Evolutionary conservation across 1,140 invertebrate species (phyloP).

Genomic region (Drosophila saltans): DNA sequence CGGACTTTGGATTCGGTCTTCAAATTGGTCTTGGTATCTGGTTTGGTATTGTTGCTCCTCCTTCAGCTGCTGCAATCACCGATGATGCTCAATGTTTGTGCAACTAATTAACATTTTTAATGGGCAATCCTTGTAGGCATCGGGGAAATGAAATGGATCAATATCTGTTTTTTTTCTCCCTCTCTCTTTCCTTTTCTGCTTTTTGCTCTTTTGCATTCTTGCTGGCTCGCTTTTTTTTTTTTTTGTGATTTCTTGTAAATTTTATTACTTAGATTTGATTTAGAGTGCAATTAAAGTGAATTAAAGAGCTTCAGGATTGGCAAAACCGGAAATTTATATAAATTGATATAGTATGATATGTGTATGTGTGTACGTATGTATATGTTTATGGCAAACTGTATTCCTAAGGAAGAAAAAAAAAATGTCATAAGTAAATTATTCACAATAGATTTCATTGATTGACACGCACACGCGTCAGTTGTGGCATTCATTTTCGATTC

Average conservation of each 20-base stretch:
- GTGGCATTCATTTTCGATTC: slow-evolving; percentile 61
- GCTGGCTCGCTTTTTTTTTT: neutral
- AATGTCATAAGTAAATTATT: slow-evolving; percentile 78
- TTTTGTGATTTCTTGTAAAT: neutral
- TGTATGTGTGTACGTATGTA: too few relatives aligned
- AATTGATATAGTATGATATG: too few relatives aligned
- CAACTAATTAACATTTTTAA: slow-evolving; percentile 82
- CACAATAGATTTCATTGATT: slow-evolving; percentile 74
- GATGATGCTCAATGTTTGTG: slow-evolving; percentile 78
- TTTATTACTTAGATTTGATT: slow-evolving; percentile 53
- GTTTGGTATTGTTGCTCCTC: neutral
- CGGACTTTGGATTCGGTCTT: slow-evolving; percentile 1
- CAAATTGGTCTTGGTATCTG: slow-evolving; percentile 3
- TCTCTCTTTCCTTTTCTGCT: neutral
- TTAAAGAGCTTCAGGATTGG: slow-evolving; percentile 3
- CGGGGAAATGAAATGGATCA: slow-evolving; percentile 58
- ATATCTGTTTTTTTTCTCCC: neutral
- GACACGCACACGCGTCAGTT: slow-evolving; percentile 68
- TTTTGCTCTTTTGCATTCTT: neutral
- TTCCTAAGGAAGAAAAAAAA: slow-evolving; percentile 34
- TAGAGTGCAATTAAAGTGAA: slow-evolving; percentile 58
- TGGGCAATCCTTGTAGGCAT: slow-evolving; percentile 74
- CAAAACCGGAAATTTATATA: neutral
- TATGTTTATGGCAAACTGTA: neutral
- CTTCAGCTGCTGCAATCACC: slow-evolving; percentile 53